A percentile compares a stretch with the other conserved stretches of the same genome.
These are phyloP conservation scores for Petrocephalus zakoni DNA, from an alignment of 2,113 vertebrate species.

Conservation along the genomic window DNA sequence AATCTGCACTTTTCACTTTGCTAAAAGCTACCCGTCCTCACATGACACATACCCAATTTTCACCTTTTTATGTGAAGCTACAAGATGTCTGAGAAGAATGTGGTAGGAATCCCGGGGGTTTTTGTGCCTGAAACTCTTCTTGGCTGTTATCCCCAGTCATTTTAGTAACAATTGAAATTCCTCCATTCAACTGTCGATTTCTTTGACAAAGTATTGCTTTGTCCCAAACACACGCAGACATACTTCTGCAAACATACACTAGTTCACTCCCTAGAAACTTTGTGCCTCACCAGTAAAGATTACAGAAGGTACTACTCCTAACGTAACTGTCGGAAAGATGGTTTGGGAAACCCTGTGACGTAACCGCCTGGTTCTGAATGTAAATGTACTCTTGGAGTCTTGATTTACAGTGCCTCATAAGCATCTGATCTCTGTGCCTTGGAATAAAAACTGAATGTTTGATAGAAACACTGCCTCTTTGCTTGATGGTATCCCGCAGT, in stretches of 20 bases:
- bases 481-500: not conserved
- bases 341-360: not conserved
- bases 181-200: not conserved
- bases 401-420: conserved; percentile 36
- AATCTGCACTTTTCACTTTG: not conserved
- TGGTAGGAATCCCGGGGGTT: not conserved
- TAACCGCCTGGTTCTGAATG: conserved; percentile 50
- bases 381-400: conserved; percentile 45
- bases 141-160: not conserved
- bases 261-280: not conserved
- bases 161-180: not conserved
- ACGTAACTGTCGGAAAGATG: not conserved
- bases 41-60: not conserved
- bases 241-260: not conserved
- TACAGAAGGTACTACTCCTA: not conserved
- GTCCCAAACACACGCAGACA: not conserved
- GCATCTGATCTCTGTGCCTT: conserved; percentile 68
- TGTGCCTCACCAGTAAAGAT: not conserved
- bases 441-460: conserved; percentile 56
- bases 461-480: not conserved
- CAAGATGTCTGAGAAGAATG: not conserved
- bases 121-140: not conserved
- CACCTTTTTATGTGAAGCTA: not conserved
- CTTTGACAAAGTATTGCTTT: not conserved
- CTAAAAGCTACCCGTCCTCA: not conserved